Base-by-base conservation (phyloP, 2,888 invertebrate species). In the Itoplectis maculator region DNA sequence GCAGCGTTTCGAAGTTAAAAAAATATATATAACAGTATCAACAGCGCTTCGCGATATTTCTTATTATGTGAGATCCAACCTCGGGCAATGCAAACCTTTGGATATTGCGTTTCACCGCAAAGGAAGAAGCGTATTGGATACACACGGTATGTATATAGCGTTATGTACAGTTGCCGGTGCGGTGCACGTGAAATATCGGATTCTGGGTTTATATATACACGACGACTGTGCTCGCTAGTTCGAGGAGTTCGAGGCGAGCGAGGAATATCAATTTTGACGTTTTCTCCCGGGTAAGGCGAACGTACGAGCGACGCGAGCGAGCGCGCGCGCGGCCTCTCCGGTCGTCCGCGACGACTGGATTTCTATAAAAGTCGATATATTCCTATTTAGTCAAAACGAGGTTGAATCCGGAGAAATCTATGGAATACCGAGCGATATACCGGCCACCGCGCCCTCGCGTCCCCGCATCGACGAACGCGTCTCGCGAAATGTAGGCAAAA, bases 251-350 rank as follows among this genome's bases (percentile, higher is more conserved):
- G 87, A 84, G 82, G 87, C 89, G 88, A 89, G 90, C 86, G 87
- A 87, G 85, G 92, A 92, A 92, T 92, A 92, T 91, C 90, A 91
- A 92, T 91, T 91, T 91, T 91, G 89, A 89, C 89, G 88, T 90
- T 90, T 89, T 87, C 76, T 82, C 72, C 79, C 74, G 75, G 78
- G 69, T 72, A 78, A 80, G 83, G 79, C 69, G 75, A 79, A 63
- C 49, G 72, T 29, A 18, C 54, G 69, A 80, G 45, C 61, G 18
- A 40, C 29, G 69, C 70, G 69, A 65, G 47, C 74, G 72, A 79
- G 68, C 18, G 47, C 29, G 69, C 70, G 69, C 70, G 47, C 74
- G 72, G 81, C 76, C 76, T 79, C 80, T 84, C n/a, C n/a, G n/a
- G n/a, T n/a, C 74, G 56, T 61, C 70, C 65, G n/a, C 35, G 56